Evolutionary conservation across 2,888 invertebrate species (phyloP), one percentile per base, ranked within the genome.

Genomic region (Calliopum simillimum): DNA sequence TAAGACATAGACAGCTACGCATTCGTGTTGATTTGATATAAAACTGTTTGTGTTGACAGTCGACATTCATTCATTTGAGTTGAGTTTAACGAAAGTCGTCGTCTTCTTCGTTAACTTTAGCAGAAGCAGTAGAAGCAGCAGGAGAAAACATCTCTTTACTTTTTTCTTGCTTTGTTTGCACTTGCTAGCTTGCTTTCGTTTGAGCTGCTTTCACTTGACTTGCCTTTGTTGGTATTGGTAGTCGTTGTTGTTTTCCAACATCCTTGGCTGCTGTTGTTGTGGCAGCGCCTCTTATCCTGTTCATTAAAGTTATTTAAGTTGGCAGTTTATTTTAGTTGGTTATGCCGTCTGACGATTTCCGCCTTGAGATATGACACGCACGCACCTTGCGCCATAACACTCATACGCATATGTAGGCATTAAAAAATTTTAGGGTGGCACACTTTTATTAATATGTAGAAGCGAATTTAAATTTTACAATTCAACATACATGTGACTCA

Each of bases 331-430:
- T 72, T 62, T 51, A 70, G 58, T 73, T 73, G 69, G 73, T 70
- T 66, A 71, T 72, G 72, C 68, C 72, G 70, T 70, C 71, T 75
- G 73, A 69, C 73, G 70, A 73, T 73, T 75, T 76, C 69, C 71
- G 73, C 71, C 65, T 64, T 67, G 75, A 75, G 75, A 78, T 73
- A 75, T 74, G 77, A 75, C 77, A 53, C 47, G 21, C 71, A 71
- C 21, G 33, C 33, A 23, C 53, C 41, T 56, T 21, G 23, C 56
- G n/a, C 1, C 56, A 33, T 33, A 33, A 33, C 8, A 33, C 33
- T 33, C 33, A 59, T 21, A 33, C 19, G 47, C 21, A 53, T 63
- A 41, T 53, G n/a, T 53, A 56, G 19, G 16, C 51, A 51, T n/a
- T 16, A 12, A n/a, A 19, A 51, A 11, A 21, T 46, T 25, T 69